Evolutionary conservation across 1,140 invertebrate genomes (phyloP), one percentile per base, ranked within the genome.

Genomic region (Pseudomyrmex concolor): DNA sequence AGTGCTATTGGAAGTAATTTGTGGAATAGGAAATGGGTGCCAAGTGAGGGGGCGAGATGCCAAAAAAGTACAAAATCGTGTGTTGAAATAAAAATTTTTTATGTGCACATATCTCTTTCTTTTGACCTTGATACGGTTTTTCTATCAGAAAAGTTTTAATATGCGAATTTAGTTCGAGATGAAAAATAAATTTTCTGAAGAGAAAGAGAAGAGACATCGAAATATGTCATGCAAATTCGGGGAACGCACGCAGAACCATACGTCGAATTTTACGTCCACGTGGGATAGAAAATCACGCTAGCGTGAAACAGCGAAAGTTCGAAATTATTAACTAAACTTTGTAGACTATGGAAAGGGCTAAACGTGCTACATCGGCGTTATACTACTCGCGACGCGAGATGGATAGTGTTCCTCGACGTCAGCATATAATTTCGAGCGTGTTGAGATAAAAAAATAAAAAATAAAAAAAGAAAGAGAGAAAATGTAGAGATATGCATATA

Each of bases 311-410:
- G 57, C n/a, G 17, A 60, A 80, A 71, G 67, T 78, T 84, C 66
- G 2, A 50, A 66, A 17, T 66, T 84, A 84, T 86, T 84, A 83
- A 84, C 43, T n/a, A 50, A 84, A 83, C 62, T 77, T 76, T 8
- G 48, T 77, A 64, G 72, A 63, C 34, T 48, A 48, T 25, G 13
- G 25, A 13, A 66, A 63, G 51, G 55, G 12, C 13, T 50, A 66
- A 63, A 80, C 48, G 66, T 60, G 55, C 68, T 82, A 73, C 19
- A 67, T 70, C 34, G 81, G 48, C 64, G 10, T 83, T 77, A 74
- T 8, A 15, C 34, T 34, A 34, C 12, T 48, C 51, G 45, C 34
- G 51, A 25, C 34, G 17, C 17, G 45, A 50, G 12, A 10, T 22
- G 22, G 22, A 1, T 25, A 22, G 13, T 48, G 34, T 83, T 66